Conservation (phyloP, 2,888 invertebrate genomes). For the Mellilla xanthometata region DNA sequence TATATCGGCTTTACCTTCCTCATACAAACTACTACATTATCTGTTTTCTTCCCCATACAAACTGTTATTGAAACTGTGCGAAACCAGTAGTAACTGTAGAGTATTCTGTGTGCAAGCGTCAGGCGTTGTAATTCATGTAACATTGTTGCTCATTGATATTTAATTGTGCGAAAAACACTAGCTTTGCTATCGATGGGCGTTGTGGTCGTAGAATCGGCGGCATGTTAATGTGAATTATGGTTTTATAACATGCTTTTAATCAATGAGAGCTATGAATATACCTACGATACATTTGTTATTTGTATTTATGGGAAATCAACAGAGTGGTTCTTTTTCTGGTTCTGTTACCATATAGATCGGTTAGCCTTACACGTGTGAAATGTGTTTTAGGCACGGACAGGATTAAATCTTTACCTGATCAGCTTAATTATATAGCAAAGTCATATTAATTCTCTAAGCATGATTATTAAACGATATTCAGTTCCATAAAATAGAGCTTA, state of each 20-base stretch:
- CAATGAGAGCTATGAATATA: slow-evolving; percentile 5
- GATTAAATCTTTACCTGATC: too few relatives aligned
- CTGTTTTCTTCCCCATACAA: slow-evolving; percentile 1
- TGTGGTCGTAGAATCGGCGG: slow-evolving; percentile 17
- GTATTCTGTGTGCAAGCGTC: slow-evolving; percentile 26
- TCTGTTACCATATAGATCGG: too few relatives aligned
- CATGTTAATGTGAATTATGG: slow-evolving; percentile 15
- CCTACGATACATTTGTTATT: too few relatives aligned
- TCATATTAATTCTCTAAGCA: too few relatives aligned
- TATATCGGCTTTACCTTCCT: slow-evolving; percentile 17
- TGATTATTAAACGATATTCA: too few relatives aligned
- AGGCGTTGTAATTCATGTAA: slow-evolving; percentile 48
- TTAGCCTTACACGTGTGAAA: too few relatives aligned
- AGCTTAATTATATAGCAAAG: too few relatives aligned
- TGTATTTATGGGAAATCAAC: too few relatives aligned
- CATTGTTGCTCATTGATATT: slow-evolving; percentile 68
- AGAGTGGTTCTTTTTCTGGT: too few relatives aligned
- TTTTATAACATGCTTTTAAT: slow-evolving; percentile 21
- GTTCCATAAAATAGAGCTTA: too few relatives aligned
- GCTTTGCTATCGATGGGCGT: slow-evolving; percentile 21
- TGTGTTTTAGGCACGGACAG: too few relatives aligned
- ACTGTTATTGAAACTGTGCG: slow-evolving; percentile 3
- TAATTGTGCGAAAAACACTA: slow-evolving; percentile 60
- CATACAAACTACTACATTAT: background rate
- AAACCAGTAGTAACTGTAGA: slow-evolving; percentile 1